A percentile compares a stretch with the other conserved stretches of the same genome.
Conservation (phyloP, 2,888 invertebrate species). For the Sepiola atlantica region DNA sequence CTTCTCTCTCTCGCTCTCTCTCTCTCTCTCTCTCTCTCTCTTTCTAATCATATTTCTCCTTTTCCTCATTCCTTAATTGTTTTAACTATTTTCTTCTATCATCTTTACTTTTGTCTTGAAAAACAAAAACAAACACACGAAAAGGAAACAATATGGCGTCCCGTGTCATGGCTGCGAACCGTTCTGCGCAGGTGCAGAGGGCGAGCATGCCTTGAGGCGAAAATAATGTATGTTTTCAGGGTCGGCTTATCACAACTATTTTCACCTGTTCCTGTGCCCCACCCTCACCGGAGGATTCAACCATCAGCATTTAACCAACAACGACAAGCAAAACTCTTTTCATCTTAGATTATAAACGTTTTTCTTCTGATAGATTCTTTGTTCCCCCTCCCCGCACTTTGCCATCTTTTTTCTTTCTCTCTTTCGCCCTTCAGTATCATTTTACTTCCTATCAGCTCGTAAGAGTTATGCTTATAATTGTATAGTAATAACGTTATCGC, state of each 20-base stretch:
- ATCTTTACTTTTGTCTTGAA: not conserved
- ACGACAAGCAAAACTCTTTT: not conserved
- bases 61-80: not conserved
- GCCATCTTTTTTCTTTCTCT: not conserved
- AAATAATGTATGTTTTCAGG: not conserved
- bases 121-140: not conserved
- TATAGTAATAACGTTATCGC: no score
- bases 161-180: not conserved
- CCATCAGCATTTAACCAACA: not conserved
- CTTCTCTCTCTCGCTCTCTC: not conserved
- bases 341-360: not conserved
- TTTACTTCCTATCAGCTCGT: no score
- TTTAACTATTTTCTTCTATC: not conserved
- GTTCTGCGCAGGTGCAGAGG: not conserved
- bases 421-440: not conserved
- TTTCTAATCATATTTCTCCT: not conserved
- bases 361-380: not conserved
- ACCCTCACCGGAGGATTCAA: not conserved
- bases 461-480: no score
- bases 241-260: conserved; percentile 32
- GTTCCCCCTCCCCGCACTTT: not conserved
- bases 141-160: not conserved
- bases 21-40: not conserved
- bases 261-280: conserved; percentile 20
- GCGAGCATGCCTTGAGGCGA: not conserved